Evolutionary conservation across 2,888 invertebrate species (phyloP).

Genomic region (Crepidodera aurea): DNA sequence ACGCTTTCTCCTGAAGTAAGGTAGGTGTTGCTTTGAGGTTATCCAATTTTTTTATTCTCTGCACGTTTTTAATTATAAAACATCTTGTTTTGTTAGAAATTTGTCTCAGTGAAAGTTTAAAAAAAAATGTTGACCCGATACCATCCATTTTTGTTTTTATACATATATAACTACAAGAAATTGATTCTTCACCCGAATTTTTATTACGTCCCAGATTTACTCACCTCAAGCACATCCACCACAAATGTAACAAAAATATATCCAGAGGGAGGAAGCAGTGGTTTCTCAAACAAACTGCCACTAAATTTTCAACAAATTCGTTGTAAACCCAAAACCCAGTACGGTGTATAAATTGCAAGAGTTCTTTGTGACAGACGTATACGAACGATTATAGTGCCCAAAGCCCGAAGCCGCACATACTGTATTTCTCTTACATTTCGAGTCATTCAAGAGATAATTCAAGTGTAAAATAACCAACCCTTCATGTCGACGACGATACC

Average conservation of each 20-base stretch:
- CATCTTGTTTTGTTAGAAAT: too few relatives aligned
- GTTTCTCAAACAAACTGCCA: constrained; percentile 24
- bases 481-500: background rate
- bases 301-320: constrained; percentile 30
- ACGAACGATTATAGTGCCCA: constrained; percentile 15
- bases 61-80: too few relatives aligned
- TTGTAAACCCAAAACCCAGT: constrained; percentile 24
- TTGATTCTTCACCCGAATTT: constrained; percentile 8
- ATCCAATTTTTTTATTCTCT: too few relatives aligned
- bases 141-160: constrained; percentile 9
- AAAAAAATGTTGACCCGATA: too few relatives aligned
- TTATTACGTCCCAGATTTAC: background rate
- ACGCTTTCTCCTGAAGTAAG: too few relatives aligned
- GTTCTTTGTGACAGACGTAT: constrained; percentile 21
- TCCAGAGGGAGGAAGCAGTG: constrained; percentile 2
- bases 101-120: too few relatives aligned
- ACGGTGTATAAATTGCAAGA: constrained; percentile 25
- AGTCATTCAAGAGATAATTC: constrained; percentile 7
- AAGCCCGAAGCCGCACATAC: background rate
- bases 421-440: background rate
- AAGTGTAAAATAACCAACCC: constrained; percentile 4
- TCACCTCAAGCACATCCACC: background rate
- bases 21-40: too few relatives aligned
- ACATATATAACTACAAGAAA: constrained; percentile 1
- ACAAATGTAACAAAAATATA: constrained; percentile 22